Evolutionary conservation across 2,888 invertebrate genomes (phyloP).

Genomic region (Drosophila peninsularis): DNA sequence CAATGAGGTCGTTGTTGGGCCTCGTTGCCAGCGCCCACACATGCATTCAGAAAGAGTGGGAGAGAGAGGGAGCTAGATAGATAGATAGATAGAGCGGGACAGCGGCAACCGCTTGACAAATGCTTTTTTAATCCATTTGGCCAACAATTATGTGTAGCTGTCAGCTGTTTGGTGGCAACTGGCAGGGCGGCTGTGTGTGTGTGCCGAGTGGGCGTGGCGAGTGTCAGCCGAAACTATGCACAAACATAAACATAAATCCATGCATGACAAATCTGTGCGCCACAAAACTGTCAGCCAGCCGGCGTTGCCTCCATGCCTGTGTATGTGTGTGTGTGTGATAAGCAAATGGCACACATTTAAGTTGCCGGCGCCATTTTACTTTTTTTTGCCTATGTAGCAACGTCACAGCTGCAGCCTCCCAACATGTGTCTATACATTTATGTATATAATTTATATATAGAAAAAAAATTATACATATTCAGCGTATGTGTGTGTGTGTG

Average conservation of each 20-base stretch:
- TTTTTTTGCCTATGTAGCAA: conserved; percentile 29
- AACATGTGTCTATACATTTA: conserved; percentile 16
- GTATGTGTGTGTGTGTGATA: conserved; percentile 51
- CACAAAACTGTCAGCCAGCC: conserved; percentile 68
- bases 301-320: conserved; percentile 5
- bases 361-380: conserved; percentile 50
- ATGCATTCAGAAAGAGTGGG: neutral
- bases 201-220: conserved; percentile 2
- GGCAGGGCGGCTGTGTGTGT: neutral
- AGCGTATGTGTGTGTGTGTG: too few relatives aligned
- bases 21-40: conserved; percentile 12
- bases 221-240: conserved; percentile 52
- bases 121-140: conserved; percentile 73
- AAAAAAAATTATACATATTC: conserved; percentile 7
- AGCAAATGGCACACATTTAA: conserved; percentile 76
- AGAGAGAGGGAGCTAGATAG: too few relatives aligned
- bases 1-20: conserved; percentile 29
- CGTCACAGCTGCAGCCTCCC: conserved; percentile 71
- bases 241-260: conserved; percentile 74
- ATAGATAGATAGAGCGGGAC: neutral
- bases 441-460: conserved; percentile 32
- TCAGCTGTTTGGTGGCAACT: conserved; percentile 36
- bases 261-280: conserved; percentile 75
- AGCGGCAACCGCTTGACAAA: conserved; percentile 65
- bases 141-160: conserved; percentile 70